These are phyloP conservation scores for Zaprionus camerounensis DNA, from an alignment of 1,140 invertebrate genomes.

Conservation along the genomic window DNA sequence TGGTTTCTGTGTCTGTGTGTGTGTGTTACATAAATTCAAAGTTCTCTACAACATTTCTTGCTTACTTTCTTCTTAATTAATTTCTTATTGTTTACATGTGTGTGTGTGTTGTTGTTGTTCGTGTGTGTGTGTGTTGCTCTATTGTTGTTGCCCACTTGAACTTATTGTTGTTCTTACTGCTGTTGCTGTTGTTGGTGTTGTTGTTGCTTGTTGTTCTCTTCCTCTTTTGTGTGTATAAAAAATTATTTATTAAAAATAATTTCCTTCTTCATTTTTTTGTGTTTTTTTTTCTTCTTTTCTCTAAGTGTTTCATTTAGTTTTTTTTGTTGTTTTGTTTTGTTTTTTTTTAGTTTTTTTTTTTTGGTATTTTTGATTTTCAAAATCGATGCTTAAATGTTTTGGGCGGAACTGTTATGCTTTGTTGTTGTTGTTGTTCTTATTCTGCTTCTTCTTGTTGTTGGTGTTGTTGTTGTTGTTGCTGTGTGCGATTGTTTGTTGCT, in stretches of 20 bases:
- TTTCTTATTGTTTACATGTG: slow-evolving; percentile 18
- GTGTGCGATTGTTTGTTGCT: slow-evolving; percentile 37
- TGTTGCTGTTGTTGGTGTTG: slow-evolving; percentile 21
- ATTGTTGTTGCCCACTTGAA: slow-evolving; percentile 19
- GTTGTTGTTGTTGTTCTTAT: slow-evolving; percentile 52
- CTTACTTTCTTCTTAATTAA: slow-evolving; percentile 5
- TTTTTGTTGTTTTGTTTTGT: slow-evolving; percentile 31
- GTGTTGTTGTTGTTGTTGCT: slow-evolving; percentile 42
- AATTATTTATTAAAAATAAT: slow-evolving; percentile 59
- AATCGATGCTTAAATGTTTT: slow-evolving; percentile 78
- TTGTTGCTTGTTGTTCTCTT: slow-evolving; percentile 14
- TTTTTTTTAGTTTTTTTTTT: slow-evolving; percentile 28
- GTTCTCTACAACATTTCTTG: slow-evolving; percentile 3
- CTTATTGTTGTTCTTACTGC: slow-evolving; percentile 16
- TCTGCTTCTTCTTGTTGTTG: slow-evolving; percentile 51
- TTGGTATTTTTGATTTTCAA: slow-evolving; percentile 70
- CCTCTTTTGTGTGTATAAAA: slow-evolving; percentile 32
- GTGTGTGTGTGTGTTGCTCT: slow-evolving; percentile 17
- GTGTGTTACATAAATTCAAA: slow-evolving; percentile 26
- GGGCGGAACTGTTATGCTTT: slow-evolving; percentile 75
- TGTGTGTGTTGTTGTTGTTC: slow-evolving; percentile 8
- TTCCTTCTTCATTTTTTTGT: slow-evolving; percentile 21
- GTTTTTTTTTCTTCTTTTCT: slow-evolving; percentile 24
- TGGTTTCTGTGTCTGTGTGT: slow-evolving; percentile 18
- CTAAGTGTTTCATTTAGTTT: slow-evolving; percentile 23